A percentile compares a stretch with the other conserved stretches of the same genome.
phyloP scores from a whole-genome alignment of 2,888 invertebrate genomes.

The Torymus tubicola region DNA sequence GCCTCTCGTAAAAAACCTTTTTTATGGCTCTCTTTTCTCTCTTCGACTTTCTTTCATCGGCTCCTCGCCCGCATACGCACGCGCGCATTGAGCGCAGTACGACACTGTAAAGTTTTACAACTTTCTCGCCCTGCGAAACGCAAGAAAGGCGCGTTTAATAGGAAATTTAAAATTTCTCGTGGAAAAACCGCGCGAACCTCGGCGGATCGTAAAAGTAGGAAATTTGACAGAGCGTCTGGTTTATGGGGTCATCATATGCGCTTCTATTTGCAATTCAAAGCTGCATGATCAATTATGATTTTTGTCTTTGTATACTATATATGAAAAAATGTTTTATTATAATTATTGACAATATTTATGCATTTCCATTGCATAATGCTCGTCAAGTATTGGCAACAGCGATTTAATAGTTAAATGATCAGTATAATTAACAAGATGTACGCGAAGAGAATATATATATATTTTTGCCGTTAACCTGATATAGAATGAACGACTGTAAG shows the following conservation, averaged over 20 bases:
- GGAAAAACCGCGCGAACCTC: not conserved
- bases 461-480: no score
- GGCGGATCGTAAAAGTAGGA: not conserved
- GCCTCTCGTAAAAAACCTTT: constrained; percentile 38
- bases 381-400: no score
- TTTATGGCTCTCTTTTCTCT: constrained; percentile 36
- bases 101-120: constrained; percentile 45
- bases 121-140: not conserved
- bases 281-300: no score
- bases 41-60: constrained; percentile 5
- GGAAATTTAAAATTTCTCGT: constrained; percentile 33
- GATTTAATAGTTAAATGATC: no score
- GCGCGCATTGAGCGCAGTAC: not conserved
- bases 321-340: no score
- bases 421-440: no score
- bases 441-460: no score
- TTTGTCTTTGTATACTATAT: no score
- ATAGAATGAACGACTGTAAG: not conserved
- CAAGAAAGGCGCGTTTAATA: not conserved
- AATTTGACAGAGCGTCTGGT: not conserved
- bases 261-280: no score
- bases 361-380: no score
- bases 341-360: no score
- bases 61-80: not conserved
- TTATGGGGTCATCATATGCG: no score